Percentiles rank a stretch among this genome's conserved stretches.
Conservation (phyloP, 1,140 invertebrate genomes). For the Galleria mellonella region DNA sequence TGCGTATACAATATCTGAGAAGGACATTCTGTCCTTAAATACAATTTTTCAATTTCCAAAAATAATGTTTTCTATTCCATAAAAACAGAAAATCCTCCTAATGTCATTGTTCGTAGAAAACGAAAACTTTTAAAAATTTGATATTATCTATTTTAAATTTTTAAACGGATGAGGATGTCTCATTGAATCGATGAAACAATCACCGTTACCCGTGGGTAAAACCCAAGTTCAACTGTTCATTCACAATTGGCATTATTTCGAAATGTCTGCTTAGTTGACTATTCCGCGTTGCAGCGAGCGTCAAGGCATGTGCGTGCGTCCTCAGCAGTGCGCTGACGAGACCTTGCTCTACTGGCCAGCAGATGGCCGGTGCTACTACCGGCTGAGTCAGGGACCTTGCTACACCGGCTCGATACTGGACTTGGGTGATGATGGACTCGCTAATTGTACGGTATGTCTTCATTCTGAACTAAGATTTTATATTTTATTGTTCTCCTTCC, state of each 20-base stretch:
- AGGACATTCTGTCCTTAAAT: too few relatives aligned
- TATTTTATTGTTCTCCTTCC: background rate
- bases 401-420: conserved; percentile 80
- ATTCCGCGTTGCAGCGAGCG: conserved; percentile 50
- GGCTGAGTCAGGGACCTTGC: conserved; percentile 82
- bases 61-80: too few relatives aligned
- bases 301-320: conserved; percentile 81
- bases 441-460: conserved; percentile 74
- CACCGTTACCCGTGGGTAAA: too few relatives aligned
- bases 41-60: too few relatives aligned
- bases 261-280: conserved; percentile 7
- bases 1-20: too few relatives aligned
- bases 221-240: too few relatives aligned
- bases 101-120: too few relatives aligned
- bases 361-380: conserved; percentile 82
- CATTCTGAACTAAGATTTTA: background rate
- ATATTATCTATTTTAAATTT: too few relatives aligned
- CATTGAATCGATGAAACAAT: too few relatives aligned
- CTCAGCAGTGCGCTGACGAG: conserved; percentile 75
- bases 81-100: too few relatives aligned
- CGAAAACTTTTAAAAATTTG: too few relatives aligned
- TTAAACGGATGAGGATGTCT: too few relatives aligned
- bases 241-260: background rate
- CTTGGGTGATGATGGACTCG: conserved; percentile 74
- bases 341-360: conserved; percentile 82